These are phyloP conservation scores for Phalacrocorax brasilianus DNA, from an alignment of 2,113 vertebrate genomes.

Conservation along the genomic window DNA sequence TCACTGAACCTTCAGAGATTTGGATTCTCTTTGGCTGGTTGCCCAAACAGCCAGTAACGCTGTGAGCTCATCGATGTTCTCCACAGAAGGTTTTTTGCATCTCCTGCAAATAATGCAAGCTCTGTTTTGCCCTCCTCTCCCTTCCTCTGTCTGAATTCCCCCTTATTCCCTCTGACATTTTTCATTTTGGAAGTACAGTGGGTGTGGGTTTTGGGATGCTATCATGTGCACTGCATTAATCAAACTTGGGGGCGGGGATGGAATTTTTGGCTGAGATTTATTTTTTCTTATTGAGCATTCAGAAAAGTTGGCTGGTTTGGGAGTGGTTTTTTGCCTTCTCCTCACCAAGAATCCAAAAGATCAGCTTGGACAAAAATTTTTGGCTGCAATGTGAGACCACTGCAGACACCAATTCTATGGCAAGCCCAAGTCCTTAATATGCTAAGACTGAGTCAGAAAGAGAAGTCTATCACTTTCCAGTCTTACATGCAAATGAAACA, in stretches of 20 bases:
- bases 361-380: not conserved
- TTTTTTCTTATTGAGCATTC: not conserved
- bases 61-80: not conserved
- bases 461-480: not conserved
- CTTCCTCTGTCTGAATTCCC: not conserved
- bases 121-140: not conserved
- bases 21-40: not conserved
- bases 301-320: not conserved
- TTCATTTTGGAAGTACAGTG: not conserved
- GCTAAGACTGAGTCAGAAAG: not conserved
- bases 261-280: not conserved
- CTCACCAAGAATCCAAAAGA: not conserved
- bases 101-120: not conserved
- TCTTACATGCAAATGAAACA: not conserved
- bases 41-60: not conserved
- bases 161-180: not conserved
- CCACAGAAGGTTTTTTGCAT: not conserved
- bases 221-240: not conserved
- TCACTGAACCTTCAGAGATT: not conserved
- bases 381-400: not conserved
- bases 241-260: rapidly evolving
- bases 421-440: not conserved
- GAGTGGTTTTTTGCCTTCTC: not conserved
- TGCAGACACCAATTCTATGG: not conserved
- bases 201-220: not conserved